Conservation (phyloP, 2,797 vertebrate genomes). For the Okamejei kenojei region DNA sequence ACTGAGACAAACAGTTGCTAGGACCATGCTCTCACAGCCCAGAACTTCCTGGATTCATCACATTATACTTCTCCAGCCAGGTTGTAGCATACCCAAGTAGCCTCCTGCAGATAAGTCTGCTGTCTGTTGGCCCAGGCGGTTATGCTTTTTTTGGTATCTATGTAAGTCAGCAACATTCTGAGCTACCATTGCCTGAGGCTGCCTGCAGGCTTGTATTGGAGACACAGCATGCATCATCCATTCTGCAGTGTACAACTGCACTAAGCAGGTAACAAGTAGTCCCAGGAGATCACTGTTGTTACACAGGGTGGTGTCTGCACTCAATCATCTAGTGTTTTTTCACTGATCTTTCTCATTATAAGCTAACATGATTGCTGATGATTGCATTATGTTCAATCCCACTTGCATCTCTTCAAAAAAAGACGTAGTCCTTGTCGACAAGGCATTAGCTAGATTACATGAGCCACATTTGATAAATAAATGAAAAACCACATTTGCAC, state of each 20-base stretch:
- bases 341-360: too few species aligned
- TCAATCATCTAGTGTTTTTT: too few species aligned
- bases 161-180: not conserved
- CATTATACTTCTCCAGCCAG: not conserved
- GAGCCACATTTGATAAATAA: too few species aligned
- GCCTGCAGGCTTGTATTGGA: not conserved
- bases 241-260: not conserved
- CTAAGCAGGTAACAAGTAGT: not conserved
- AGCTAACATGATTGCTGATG: too few species aligned
- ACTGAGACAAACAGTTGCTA: not conserved
- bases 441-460: too few species aligned
- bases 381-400: too few species aligned
- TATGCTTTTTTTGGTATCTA: not conserved
- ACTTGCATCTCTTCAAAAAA: too few species aligned
- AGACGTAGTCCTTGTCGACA: too few species aligned
- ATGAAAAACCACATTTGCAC: too few species aligned
- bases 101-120: not conserved
- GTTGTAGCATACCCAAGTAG: not conserved
- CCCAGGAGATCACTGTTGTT: not conserved
- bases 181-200: not conserved
- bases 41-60: not conserved
- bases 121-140: not conserved
- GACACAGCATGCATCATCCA: not conserved
- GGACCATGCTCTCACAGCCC: not conserved
- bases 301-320: too few species aligned